phyloP scores from a whole-genome alignment of 2,888 invertebrate species.

The Eupithecia subfuscata region DNA sequence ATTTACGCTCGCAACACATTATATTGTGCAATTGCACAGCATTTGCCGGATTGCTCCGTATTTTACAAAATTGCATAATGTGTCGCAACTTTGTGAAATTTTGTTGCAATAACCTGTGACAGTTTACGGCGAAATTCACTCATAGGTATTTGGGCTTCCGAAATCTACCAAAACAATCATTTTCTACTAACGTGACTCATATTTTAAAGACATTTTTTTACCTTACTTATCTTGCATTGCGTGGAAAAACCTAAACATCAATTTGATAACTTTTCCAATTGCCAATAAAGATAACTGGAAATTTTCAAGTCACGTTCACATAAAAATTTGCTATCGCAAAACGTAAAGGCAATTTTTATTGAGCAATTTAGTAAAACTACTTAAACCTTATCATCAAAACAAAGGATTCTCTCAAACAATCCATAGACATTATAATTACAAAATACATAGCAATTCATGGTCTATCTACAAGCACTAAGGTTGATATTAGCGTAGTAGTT shows the following conservation, averaged over 20 bases:
- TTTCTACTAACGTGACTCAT: conserved; percentile 2
- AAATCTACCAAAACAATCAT: conserved; percentile 1
- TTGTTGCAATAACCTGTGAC: conserved; percentile 33
- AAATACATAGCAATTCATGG: conserved; percentile 6
- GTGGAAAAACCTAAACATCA: not conserved
- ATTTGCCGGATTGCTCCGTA: conserved; percentile 27
- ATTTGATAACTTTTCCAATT: conserved; percentile 5
- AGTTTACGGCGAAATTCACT: conserved; percentile 41
- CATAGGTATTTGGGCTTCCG: not conserved
- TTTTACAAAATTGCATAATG: conserved; percentile 42
- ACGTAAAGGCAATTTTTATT: not conserved
- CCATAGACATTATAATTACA: conserved; percentile 6
- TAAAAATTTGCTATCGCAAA: conserved; percentile 3
- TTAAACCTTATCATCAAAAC: conserved; percentile 28
- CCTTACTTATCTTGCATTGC: not conserved
- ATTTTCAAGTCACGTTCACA: conserved; percentile 3
- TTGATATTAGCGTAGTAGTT: conserved; percentile 12
- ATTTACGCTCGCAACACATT: conserved; percentile 45
- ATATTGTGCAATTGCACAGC: conserved; percentile 47
- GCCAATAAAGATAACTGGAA: conserved; percentile 8
- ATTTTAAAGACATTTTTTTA: not conserved
- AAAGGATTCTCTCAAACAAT: conserved; percentile 18
- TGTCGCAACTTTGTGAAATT: conserved; percentile 48
- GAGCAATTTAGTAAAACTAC: conserved; percentile 7
- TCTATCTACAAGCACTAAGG: conserved; percentile 1